A percentile compares a stretch with the other conserved stretches of the same genome.
Evolutionary conservation across 2,888 invertebrate genomes (phyloP).

Genomic region (Anarsia innoxiella): DNA sequence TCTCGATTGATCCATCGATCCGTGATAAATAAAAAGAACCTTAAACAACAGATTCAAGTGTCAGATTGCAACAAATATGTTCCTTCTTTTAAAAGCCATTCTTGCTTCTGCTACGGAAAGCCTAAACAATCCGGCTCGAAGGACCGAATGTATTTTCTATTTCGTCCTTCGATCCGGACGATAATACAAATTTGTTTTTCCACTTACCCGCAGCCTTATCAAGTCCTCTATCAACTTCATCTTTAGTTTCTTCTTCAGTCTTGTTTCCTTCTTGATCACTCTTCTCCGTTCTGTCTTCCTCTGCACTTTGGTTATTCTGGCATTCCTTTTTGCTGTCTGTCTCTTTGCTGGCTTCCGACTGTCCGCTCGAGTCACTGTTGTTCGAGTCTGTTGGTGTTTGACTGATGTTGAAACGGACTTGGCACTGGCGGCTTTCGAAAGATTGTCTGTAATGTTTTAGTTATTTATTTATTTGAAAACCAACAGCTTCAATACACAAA

Average conservation of each 20-base stretch:
- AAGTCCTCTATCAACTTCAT: slow-evolving; percentile 1
- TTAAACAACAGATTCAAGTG: too few species aligned
- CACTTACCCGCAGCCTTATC: background rate
- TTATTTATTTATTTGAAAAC: too few species aligned
- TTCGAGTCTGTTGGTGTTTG: slow-evolving; percentile 42
- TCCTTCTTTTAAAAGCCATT: background rate
- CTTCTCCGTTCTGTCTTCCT: background rate
- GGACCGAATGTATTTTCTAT: too few species aligned
- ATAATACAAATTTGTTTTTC: background rate
- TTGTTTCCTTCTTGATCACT: background rate
- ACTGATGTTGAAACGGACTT: slow-evolving; percentile 46
- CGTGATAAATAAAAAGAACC: too few species aligned
- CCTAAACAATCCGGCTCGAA: too few species aligned
- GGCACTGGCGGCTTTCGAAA: slow-evolving; percentile 29
- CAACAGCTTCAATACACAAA: too few species aligned
- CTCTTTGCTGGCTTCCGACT: slow-evolving; percentile 24
- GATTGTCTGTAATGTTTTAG: slow-evolving; percentile 45
- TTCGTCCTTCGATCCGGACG: too few species aligned
- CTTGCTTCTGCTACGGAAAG: too few species aligned
- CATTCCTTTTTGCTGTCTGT: slow-evolving; percentile 1
- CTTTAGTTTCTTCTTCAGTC: background rate
- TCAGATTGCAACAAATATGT: too few species aligned
- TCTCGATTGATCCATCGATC: too few species aligned
- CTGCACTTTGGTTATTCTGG: background rate
- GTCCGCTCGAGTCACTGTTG: slow-evolving; percentile 40